Evolutionary conservation across 1,140 invertebrate genomes (phyloP), one percentile per base, ranked within the genome.

Genomic region (Drosophila sturtevanti): DNA sequence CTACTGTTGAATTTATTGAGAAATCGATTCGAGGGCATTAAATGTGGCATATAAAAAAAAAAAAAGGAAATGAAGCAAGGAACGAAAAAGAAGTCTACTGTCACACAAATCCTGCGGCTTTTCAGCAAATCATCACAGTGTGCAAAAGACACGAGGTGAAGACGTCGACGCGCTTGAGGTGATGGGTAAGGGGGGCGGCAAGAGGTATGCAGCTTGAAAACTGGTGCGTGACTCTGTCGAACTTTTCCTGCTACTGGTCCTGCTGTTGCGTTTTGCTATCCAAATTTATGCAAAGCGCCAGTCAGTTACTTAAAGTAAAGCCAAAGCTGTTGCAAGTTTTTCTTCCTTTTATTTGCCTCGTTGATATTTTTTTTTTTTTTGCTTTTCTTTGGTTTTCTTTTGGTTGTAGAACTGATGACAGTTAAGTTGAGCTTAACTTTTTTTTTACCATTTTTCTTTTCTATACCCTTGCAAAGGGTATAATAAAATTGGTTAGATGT

Each of bases 211-310:
- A 70, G 75, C 74, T 78, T 59, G 41, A 72, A 86, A 86, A 85
- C 48, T 73, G 77, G 79, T 75, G 82, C 82, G 84, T 87, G 84
- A 87, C 82, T 85, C 59, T 69, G 82, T 79, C 79, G 72, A 87
- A 82, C 75, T 79, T 82, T 63, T 16, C 63, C 67, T 82, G 78
- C 58, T 56, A 70, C 24, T 24, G 14, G 6, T 48, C 2, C 12
- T 35, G 41, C 41, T 21, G 41, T 54, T 48, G 56, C 55, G 54
- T 52, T 56, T 34, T 66, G 22, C 37, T 55, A 27, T 27, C 54
- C 24, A 82, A 87, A 87, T 82, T 87, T 87, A 89, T 87, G 82
- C 84, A 87, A 87, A 87, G 84, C 82, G 76, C 84, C 68, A 48
- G 71, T 58, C 75, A 89, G 82, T 89, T 87, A 87, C 82, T 87